These are phyloP conservation scores for Lepisosteus oculatus DNA, from an alignment of 2,113 vertebrate genomes.

Conservation along the genomic window DNA sequence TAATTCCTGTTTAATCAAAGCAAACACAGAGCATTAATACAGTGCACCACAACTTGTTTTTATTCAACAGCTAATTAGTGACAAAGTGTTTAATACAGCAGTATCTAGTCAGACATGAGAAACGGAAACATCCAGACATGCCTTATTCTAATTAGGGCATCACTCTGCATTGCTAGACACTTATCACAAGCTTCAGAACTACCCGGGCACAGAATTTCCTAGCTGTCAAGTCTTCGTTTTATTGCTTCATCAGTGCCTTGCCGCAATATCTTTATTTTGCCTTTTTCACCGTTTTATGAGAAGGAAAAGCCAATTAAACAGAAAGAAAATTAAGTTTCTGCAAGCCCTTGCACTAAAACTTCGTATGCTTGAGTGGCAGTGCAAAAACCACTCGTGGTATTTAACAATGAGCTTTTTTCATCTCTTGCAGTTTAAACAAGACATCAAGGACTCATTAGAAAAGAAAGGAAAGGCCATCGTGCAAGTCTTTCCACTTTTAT, in stretches of 20 bases:
- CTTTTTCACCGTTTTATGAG: too few relatives aligned
- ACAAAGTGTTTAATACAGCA: constrained; percentile 11
- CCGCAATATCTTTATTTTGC: not conserved
- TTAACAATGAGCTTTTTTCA: constrained; percentile 48
- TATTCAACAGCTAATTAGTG: constrained; percentile 18
- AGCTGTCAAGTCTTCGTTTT: constrained; percentile 5
- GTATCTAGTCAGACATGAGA: constrained; percentile 8
- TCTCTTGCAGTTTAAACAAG: constrained; percentile 55
- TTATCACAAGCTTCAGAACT: constrained; percentile 4
- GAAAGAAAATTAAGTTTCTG: not conserved
- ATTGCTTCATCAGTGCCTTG: not conserved
- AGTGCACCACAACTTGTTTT: not conserved
- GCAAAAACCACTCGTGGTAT: too few relatives aligned
- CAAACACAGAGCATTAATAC: constrained; percentile 13
- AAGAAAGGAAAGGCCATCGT: constrained; percentile 57
- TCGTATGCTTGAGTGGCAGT: too few relatives aligned
- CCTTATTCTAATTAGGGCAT: constrained; percentile 16
- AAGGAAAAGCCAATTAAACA: not conserved
- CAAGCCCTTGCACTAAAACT: too few relatives aligned
- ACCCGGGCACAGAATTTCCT: not conserved
- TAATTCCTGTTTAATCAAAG: constrained; percentile 73
- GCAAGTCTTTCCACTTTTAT: constrained; percentile 41
- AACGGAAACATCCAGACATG: not conserved
- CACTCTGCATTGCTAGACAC: constrained; percentile 17
- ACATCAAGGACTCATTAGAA: constrained; percentile 47